Conservation (phyloP, 2,113 vertebrate species). For the Todiramphus saurophagus region DNA sequence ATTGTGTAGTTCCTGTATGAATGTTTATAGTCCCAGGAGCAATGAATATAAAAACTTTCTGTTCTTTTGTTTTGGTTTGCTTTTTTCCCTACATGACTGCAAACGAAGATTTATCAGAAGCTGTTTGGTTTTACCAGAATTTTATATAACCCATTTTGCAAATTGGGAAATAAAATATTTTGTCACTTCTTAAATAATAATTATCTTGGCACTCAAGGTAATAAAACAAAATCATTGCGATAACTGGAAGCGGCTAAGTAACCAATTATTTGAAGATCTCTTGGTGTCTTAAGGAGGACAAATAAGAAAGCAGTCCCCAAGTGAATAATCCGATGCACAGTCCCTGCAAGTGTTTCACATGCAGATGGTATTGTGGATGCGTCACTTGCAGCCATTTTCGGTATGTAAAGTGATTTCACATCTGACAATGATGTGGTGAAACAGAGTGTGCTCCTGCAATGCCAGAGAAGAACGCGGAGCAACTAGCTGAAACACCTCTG, state of each 20-base stretch:
- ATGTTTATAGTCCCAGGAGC: not conserved
- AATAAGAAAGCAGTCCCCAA: conserved; percentile 2
- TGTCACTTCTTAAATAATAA: conserved; percentile 55
- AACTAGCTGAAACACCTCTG: not conserved
- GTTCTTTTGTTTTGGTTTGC: not conserved
- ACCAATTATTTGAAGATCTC: conserved; percentile 32
- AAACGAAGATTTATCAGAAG: conserved; percentile 44
- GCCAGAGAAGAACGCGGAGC: not conserved
- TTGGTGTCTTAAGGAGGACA: conserved; percentile 11
- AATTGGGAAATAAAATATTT: conserved; percentile 50
- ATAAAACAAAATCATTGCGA: conserved; percentile 56
- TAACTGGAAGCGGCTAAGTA: conserved; percentile 29
- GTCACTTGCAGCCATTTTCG: not conserved
- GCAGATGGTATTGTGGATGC: not conserved
- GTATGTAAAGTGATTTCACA: not conserved
- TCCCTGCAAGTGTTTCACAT: conserved; percentile 16
- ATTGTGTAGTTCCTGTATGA: not conserved
- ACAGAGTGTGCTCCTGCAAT: not conserved
- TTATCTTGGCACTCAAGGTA: conserved; percentile 17
- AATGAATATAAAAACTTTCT: not conserved
- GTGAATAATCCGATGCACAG: not conserved
- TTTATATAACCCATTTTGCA: conserved; percentile 35
- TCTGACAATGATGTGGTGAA: not conserved
- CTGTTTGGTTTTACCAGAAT: conserved; percentile 49
- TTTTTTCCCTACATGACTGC: not conserved